Evolutionary conservation across 2,797 vertebrate species (phyloP).

Genomic region (Alectoris magna): DNA sequence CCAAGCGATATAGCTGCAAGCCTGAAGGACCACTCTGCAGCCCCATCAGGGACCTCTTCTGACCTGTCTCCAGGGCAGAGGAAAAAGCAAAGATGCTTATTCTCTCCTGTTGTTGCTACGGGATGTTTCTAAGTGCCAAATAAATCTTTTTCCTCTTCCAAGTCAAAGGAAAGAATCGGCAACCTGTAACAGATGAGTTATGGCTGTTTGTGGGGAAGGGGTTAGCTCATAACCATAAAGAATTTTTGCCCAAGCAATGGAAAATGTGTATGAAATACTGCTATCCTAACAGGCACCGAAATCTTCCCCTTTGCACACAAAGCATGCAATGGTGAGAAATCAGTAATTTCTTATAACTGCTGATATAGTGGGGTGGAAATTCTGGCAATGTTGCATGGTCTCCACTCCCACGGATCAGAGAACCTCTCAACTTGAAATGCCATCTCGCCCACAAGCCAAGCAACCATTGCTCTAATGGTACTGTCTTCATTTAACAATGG

Average conservation of each 20-base stretch:
- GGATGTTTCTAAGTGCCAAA: neutral
- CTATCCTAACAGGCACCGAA: neutral
- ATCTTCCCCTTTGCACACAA: neutral
- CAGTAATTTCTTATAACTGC: neutral
- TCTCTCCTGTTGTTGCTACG: neutral
- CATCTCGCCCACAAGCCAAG: neutral
- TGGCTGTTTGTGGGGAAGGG: neutral
- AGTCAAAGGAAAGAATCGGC: neutral
- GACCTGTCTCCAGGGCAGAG: neutral
- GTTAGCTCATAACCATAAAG: neutral
- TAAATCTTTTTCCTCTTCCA: neutral
- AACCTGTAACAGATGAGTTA: neutral
- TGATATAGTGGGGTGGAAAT: neutral
- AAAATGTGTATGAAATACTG: neutral
- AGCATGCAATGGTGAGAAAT: constrained; percentile 20
- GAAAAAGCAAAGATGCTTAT: neutral
- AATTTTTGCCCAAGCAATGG: neutral
- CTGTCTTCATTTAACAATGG: neutral
- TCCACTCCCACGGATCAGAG: neutral
- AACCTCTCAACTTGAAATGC: neutral
- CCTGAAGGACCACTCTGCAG: accelerated
- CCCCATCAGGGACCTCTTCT: neutral
- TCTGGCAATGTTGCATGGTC: neutral
- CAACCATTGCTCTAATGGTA: neutral
- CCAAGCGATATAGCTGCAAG: accelerated